Base-by-base conservation (phyloP, 92 coral and sea anemone genomes). In the Palythoa caribaeorum region DNA sequence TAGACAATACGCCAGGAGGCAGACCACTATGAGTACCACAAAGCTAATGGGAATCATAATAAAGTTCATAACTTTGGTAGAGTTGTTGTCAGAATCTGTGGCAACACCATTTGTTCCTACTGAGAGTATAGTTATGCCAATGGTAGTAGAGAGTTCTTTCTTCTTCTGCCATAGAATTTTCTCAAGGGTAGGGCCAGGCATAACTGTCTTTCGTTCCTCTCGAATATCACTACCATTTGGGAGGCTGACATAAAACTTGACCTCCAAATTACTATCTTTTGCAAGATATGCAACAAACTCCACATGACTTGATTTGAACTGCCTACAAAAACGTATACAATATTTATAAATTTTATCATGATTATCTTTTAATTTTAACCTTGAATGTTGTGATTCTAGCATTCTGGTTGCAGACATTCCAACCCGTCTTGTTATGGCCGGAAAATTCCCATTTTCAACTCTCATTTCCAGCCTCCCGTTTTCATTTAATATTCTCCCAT, bases 31-130 rank as follows among this genome's bases (percentile, higher is more conserved):
- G 10, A 94, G 84, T 63, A 84, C 79, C 11, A 79, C 88, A 94
- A 94, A 88, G 57, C 92, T 86, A 54, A 93, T 81, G 0, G 97
- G 97, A 52, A 94, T 94, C 97, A 94, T 94, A 21, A 90, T 90
- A 53, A 83, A 90, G 86, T 94, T 93, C 90, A 94, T 76, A 47
- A 88, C 84, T 44, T 84, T 84, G 48, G 88, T 90, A 65, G 77
- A 38, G 12, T 17, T 51, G 59, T 35, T 65, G 12, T 70, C 57
- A 5, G 54, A 84, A 7, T 79, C 77, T 52, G 72, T 69, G 35
- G 48, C 77, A 20, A 40, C 85, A 16, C 52, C 80, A 11, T 52
- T 78, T 38, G 7, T 44, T 11, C 83, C 89, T 13, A 75, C 84
- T 21, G 87, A 87, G 83, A 55, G 84, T 15, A 94, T 54, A 51